Base-by-base conservation (phyloP, 1,140 invertebrate species). In the Globodera rostochiensis region DNA sequence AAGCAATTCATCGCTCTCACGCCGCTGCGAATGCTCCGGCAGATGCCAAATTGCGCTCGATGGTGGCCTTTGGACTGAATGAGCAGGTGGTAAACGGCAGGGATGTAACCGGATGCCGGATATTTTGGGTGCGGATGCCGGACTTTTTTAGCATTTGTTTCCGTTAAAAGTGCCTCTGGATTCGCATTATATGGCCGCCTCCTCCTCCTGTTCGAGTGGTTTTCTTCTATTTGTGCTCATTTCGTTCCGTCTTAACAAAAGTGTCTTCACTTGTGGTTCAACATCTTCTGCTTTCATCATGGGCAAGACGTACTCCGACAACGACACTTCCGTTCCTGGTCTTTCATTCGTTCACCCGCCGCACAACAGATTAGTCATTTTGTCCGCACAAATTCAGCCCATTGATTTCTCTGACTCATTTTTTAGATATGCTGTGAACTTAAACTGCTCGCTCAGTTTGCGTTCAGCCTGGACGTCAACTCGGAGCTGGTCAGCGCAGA, bases 281-380 rank as follows among this genome's bases (percentile, higher is more conserved):
- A 98, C 92, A 95, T 98, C 19, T 91, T 99, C 13, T 99, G 97
- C 91, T 97, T 96, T 5, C 96, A 94, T 90, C 93, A 94, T 60
- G 69, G 79, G 45, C 85, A 88, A 46, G 88, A 87, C n/a, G 94
- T 96, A 90, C 93, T 98, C 66, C 95, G 99, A 9, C 94, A 97
- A 90, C 98, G 98, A 92, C 99, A 96, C 96, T 96, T 98, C 91
- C 94, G 98, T 88, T 94, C 95, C 7, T 98, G 96, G 95, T 98
- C 97, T 50, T 99, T 98, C 90, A 93, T 99, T 80, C 94, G 95
- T 85, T 98, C 95, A 90, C 98, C 98, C n/a, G 97, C 96, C 25
- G 99, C 97, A 96, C 96, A 98, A 74, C 88, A 89, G 78, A 88
- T 87, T 49, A 74, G 49, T 36, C 8, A 46, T 45, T 80, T 57